phyloP scores from a whole-genome alignment of 2,797 vertebrate species.

The Artibeus jamaicensis region DNA sequence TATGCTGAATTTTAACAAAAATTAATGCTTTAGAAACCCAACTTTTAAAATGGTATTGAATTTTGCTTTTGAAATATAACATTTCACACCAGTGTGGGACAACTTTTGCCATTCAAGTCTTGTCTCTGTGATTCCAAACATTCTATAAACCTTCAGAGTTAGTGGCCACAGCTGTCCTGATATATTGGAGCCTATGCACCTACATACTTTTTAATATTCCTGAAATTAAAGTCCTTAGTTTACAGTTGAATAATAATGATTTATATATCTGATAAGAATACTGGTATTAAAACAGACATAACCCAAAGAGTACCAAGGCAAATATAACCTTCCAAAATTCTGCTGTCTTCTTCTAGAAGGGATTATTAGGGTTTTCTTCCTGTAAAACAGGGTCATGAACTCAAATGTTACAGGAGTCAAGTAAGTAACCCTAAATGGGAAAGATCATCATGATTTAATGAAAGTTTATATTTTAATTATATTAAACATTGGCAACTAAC shows the following conservation, averaged over 20 bases:
- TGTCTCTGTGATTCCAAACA: background rate
- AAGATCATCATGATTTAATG: background rate
- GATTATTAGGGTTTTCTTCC: background rate
- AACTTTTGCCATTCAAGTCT: slow-evolving; percentile 12
- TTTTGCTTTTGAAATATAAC: slow-evolving; percentile 31
- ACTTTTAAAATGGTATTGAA: slow-evolving; percentile 1
- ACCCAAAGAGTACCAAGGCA: background rate
- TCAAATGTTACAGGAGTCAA: background rate
- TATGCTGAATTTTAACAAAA: slow-evolving; percentile 24
- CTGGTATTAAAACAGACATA: background rate
- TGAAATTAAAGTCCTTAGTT: slow-evolving; percentile 33
- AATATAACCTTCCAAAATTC: slow-evolving; percentile 22
- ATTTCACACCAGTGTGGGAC: background rate
- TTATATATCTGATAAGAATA: slow-evolving; percentile 26
- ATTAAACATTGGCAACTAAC: background rate
- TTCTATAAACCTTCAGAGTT: background rate
- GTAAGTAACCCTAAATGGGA: background rate
- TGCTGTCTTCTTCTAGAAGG: slow-evolving; percentile 5
- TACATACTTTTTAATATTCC: background rate
- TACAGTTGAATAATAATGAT: background rate
- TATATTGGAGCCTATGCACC: background rate
- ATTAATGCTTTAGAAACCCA: background rate
- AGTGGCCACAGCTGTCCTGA: background rate
- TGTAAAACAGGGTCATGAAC: background rate
- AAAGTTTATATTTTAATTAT: background rate